phyloP scores from a whole-genome alignment of 2,797 vertebrate genomes.

The Neopelma chrysocephalum region DNA sequence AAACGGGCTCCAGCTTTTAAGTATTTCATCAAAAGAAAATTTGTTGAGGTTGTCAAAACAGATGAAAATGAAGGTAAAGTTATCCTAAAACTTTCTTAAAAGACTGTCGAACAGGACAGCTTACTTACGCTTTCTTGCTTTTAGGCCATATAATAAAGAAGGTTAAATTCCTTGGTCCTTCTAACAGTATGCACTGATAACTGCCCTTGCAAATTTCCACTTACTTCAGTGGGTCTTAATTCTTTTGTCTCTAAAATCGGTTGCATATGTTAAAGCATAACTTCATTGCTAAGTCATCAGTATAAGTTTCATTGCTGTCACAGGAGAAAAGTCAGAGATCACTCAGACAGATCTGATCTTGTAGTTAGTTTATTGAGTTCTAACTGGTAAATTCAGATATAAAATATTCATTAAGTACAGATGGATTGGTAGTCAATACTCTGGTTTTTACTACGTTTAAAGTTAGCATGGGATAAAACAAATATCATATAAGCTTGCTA shows the following conservation, averaged over 20 bases:
- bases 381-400: background rate
- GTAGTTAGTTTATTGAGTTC: background rate
- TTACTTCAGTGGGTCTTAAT: background rate
- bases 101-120: background rate
- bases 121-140: background rate
- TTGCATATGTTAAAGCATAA: background rate
- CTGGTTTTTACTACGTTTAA: background rate
- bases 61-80: slow-evolving; percentile 79
- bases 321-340: background rate
- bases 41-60: slow-evolving; percentile 79
- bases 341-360: background rate
- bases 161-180: background rate
- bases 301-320: background rate
- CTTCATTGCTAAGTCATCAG: background rate
- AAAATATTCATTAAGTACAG: background rate
- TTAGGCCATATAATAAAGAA: background rate
- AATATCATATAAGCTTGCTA: background rate
- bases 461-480: background rate
- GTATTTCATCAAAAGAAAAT: slow-evolving; percentile 75
- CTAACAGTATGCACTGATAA: background rate
- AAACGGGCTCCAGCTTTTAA: slow-evolving; percentile 80
- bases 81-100: background rate
- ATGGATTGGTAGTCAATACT: background rate
- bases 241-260: background rate
- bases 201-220: background rate